Conservation (phyloP, 2,797 vertebrate genomes). For the Myripristis jacobus region DNA sequence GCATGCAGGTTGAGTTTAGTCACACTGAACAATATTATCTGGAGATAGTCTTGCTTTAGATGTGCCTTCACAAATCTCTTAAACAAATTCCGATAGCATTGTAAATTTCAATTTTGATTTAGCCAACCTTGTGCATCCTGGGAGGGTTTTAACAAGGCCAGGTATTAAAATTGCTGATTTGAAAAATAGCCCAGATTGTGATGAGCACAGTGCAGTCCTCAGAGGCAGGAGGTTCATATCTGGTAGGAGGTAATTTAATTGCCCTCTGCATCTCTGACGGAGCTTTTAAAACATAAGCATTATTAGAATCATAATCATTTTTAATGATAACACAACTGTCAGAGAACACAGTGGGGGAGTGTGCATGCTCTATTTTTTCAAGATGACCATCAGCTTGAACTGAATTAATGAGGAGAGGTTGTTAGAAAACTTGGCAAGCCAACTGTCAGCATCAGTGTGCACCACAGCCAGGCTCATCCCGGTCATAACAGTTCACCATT, state of each 20-base stretch:
- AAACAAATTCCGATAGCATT: background rate
- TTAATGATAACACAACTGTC: constrained; percentile 63
- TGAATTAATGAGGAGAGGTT: constrained; percentile 73
- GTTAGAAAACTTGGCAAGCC: constrained; percentile 44
- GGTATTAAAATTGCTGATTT: constrained; percentile 36
- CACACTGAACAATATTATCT: background rate
- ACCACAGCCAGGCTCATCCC: constrained; percentile 35
- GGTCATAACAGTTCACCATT: constrained; percentile 49
- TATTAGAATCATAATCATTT: constrained; percentile 59
- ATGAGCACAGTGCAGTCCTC: constrained; percentile 29
- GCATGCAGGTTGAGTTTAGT: no score
- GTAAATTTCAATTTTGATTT: constrained; percentile 38
- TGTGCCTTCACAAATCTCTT: background rate
- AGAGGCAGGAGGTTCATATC: constrained; percentile 25
- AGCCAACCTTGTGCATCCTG: constrained; percentile 13
- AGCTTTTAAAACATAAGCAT: constrained; percentile 55
- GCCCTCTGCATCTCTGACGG: constrained; percentile 23
- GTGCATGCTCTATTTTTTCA: constrained; percentile 9
- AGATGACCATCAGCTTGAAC: constrained; percentile 64
- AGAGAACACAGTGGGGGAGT: constrained; percentile 41
- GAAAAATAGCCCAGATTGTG: constrained; percentile 25
- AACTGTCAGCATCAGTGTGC: constrained; percentile 64
- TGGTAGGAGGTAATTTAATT: constrained; percentile 57
- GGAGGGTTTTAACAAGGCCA: constrained; percentile 18
- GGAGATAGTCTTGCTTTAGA: background rate